Evolutionary conservation across 2,797 vertebrate species (phyloP).

Genomic region (Stomatorhinus walkeri): DNA sequence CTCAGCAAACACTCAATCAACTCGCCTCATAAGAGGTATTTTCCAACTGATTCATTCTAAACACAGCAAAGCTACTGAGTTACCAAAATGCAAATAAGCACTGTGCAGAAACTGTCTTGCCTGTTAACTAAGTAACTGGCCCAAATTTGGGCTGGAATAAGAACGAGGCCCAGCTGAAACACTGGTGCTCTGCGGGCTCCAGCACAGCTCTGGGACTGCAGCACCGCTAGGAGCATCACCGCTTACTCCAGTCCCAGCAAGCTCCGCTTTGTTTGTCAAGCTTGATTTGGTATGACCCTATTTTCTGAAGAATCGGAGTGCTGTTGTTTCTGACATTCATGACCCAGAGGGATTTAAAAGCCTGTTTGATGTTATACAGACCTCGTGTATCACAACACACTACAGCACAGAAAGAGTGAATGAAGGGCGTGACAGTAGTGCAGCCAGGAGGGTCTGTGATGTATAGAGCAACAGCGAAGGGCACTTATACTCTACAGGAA

Average conservation of each 20-base stretch:
- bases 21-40: neutral
- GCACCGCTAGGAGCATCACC: neutral
- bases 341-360: neutral
- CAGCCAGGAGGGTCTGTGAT: neutral
- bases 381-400: neutral
- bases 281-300: neutral
- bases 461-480: neutral
- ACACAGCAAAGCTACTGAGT: neutral
- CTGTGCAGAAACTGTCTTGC: neutral
- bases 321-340: neutral
- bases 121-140: neutral
- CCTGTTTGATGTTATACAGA: neutral
- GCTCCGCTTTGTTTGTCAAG: neutral
- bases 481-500: neutral
- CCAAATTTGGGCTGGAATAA: neutral
- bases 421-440: neutral
- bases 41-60: neutral
- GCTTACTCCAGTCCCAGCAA: neutral
- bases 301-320: neutral
- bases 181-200: neutral
- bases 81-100: neutral
- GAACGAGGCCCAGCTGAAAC: neutral
- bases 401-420: neutral
- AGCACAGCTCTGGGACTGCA: neutral
- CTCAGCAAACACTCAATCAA: neutral